A percentile compares a stretch with the other conserved stretches of the same genome.
phyloP scores from a whole-genome alignment of 2,113 vertebrate species.

The Planiliza haematocheilus region DNA sequence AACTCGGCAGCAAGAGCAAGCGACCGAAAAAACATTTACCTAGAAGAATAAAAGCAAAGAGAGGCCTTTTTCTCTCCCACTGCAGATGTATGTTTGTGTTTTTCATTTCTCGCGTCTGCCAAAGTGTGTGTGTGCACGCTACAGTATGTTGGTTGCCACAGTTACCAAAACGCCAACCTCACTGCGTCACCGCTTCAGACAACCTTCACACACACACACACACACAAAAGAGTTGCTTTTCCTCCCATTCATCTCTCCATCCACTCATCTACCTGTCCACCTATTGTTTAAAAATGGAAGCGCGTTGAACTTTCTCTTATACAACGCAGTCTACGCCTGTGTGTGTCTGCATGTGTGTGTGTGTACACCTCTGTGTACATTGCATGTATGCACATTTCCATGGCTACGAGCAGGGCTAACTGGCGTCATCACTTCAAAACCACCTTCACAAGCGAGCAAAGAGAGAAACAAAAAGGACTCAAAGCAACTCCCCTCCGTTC shows the following conservation, averaged over 20 bases:
- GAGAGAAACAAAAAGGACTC: slow-evolving; percentile 57
- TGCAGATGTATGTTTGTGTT: slow-evolving; percentile 57
- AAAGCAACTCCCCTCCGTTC: slow-evolving; percentile 57
- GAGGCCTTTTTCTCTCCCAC: slow-evolving; percentile 28
- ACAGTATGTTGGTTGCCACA: slow-evolving; percentile 73
- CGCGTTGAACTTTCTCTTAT: slow-evolving; percentile 36
- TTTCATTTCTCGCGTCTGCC: slow-evolving; percentile 42
- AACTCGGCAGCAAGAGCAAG: slow-evolving; percentile 16
- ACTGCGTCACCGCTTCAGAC: slow-evolving; percentile 74
- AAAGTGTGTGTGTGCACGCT: slow-evolving; percentile 15
- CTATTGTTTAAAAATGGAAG: slow-evolving; percentile 51
- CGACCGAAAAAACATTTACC: slow-evolving; percentile 42
- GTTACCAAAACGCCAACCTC: slow-evolving; percentile 80
- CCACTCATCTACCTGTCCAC: slow-evolving; percentile 54
- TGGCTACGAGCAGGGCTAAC: slow-evolving; percentile 60
- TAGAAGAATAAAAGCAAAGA: slow-evolving; percentile 52
- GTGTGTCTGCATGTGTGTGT: background rate
- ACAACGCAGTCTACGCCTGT: background rate
- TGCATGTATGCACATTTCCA: slow-evolving; percentile 72
- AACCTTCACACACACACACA: slow-evolving; percentile 63
- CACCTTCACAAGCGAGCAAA: slow-evolving; percentile 74
- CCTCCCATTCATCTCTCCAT: slow-evolving; percentile 56
- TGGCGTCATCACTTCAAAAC: slow-evolving; percentile 79
- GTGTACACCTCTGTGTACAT: slow-evolving; percentile 41
- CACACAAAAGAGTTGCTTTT: slow-evolving; percentile 33